phyloP scores from a whole-genome alignment of 2,113 vertebrate species.

The Sebastes fasciatus region DNA sequence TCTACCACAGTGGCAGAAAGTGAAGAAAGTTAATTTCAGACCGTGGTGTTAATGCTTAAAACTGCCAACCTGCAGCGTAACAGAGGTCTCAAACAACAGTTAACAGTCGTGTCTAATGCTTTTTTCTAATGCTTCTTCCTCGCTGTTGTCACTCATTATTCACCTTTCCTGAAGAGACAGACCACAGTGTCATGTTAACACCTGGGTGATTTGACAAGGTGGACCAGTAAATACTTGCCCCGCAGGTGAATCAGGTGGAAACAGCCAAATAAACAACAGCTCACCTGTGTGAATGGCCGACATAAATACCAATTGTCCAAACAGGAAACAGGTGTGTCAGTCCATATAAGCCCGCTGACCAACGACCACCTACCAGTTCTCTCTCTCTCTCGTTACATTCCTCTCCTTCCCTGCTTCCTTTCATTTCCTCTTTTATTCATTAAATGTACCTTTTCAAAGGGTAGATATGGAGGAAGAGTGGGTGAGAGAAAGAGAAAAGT shows the following conservation, averaged over 20 bases:
- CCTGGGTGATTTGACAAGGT: slow-evolving; percentile 18
- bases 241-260: slow-evolving; percentile 25
- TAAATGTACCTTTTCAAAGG: slow-evolving; percentile 58
- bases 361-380: slow-evolving; percentile 1
- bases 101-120: too few species aligned
- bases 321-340: slow-evolving; percentile 24
- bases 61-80: neutral
- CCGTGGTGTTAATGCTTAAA: slow-evolving; percentile 10
- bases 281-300: slow-evolving; percentile 13
- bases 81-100: neutral
- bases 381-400: slow-evolving; percentile 4
- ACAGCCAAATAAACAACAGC: slow-evolving; percentile 12
- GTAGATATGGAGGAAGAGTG: slow-evolving; percentile 48
- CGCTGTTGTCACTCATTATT: slow-evolving; percentile 7
- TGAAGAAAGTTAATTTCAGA: too few species aligned
- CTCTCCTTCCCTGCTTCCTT: slow-evolving; percentile 24
- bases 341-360: neutral
- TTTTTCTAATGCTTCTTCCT: too few species aligned
- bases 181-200: slow-evolving; percentile 14
- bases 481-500: slow-evolving; percentile 43
- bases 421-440: slow-evolving; percentile 63
- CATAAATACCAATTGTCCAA: slow-evolving; percentile 37
- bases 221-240: slow-evolving; percentile 13
- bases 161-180: neutral
- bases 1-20: too few species aligned